Conservation (phyloP, 1,140 invertebrate genomes). For the Drosophila repletoides region DNA sequence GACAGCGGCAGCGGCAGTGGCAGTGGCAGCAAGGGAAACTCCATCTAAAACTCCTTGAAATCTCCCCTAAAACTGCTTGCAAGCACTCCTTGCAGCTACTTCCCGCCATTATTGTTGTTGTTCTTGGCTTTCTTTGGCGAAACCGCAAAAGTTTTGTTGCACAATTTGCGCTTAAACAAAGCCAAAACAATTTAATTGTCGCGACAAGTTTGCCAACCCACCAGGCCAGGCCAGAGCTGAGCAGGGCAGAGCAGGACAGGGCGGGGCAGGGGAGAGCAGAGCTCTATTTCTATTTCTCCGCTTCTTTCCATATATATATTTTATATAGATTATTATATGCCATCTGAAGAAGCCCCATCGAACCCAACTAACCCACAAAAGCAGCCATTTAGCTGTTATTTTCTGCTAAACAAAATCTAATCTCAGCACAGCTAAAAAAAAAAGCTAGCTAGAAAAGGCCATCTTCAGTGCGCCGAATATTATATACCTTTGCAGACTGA, state of each 20-base stretch:
- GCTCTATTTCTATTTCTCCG: neutral
- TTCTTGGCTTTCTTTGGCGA: conserved; percentile 43
- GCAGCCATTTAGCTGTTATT: conserved; percentile 12
- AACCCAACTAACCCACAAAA: conserved; percentile 20
- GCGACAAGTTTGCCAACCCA: conserved; percentile 19
- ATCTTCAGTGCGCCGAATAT: too few relatives aligned
- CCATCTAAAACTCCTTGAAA: too few relatives aligned
- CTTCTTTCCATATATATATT: neutral
- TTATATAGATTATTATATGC: conserved; percentile 5
- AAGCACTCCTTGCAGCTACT: conserved; percentile 9
- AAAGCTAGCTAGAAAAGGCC: neutral
- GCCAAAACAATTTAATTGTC: conserved; percentile 80
- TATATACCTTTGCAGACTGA: too few relatives aligned
- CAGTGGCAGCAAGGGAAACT: too few relatives aligned
- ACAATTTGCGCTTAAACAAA: conserved; percentile 78
- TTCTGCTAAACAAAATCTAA: conserved; percentile 11
- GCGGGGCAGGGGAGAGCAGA: too few relatives aligned
- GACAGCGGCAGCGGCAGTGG: too few relatives aligned
- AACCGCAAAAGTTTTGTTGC: conserved; percentile 77
- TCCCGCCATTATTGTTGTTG: conserved; percentile 40
- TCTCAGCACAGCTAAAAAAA: neutral
- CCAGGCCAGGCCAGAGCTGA: neutral
- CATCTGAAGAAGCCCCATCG: conserved; percentile 28
- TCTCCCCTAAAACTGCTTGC: neutral
- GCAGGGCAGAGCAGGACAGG: too few relatives aligned